A percentile compares a stretch with the other conserved stretches of the same genome.
Evolutionary conservation across 2,888 invertebrate genomes (phyloP).

Genomic region (Thymelicus sylvestris): DNA sequence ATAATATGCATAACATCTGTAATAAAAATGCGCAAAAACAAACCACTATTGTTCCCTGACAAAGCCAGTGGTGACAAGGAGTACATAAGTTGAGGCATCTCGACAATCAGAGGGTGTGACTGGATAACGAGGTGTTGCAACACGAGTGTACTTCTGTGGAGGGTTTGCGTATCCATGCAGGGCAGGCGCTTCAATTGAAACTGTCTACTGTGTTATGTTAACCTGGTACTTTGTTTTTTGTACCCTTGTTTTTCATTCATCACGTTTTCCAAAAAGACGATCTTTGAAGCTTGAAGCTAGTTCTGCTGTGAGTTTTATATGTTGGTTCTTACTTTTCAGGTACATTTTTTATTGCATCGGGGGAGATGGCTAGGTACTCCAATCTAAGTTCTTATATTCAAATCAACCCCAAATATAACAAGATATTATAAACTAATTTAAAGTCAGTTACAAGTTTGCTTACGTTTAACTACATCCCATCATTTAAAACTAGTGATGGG

Average conservation of each 20-base stretch:
- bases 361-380: no score
- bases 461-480: no score
- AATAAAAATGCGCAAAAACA: slow-evolving; percentile 9
- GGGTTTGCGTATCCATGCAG: slow-evolving; percentile 41
- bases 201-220: slow-evolving; percentile 15
- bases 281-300: no score
- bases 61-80: slow-evolving; percentile 32
- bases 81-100: slow-evolving; percentile 37
- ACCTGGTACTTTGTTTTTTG: slow-evolving; percentile 13
- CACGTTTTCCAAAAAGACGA: not conserved
- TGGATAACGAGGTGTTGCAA: slow-evolving; percentile 41
- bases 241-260: not conserved
- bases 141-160: slow-evolving; percentile 46
- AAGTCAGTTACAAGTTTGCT: no score
- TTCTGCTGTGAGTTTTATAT: no score
- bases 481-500: no score
- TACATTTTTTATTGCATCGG: no score
- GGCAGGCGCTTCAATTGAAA: slow-evolving; percentile 16
- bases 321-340: no score
- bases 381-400: no score
- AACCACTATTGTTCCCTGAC: slow-evolving; percentile 8
- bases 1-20: no score
- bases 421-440: no score
- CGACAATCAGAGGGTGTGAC: slow-evolving; percentile 42
- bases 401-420: no score